Conservation (phyloP, 2,113 vertebrate species). For the Melospiza georgiana region DNA sequence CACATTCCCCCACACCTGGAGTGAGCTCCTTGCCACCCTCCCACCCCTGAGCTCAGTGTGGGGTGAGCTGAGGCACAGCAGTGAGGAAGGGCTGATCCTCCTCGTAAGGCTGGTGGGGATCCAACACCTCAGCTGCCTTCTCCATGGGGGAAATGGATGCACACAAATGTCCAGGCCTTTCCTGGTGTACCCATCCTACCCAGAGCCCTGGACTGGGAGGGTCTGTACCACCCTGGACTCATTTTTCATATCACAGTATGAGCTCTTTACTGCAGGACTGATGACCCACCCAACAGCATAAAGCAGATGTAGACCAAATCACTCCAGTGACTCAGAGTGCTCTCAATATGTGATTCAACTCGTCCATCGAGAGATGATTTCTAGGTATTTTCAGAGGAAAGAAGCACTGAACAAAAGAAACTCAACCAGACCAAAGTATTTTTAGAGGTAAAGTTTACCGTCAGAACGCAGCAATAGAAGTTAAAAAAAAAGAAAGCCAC, state of each 20-base stretch:
- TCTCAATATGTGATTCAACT: background rate
- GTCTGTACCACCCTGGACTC: background rate
- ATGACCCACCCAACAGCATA: background rate
- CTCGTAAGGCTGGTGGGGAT: accelerated
- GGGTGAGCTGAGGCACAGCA: background rate
- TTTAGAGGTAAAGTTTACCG: constrained; percentile 66
- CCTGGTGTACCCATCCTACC: background rate
- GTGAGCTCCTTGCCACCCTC: accelerated
- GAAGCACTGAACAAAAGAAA: background rate
- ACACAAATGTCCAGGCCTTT: background rate
- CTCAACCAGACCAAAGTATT: constrained; percentile 13
- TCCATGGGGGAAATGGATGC: background rate
- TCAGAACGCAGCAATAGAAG: constrained; percentile 49
- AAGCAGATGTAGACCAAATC: background rate
- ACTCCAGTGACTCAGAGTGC: background rate
- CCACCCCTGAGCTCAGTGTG: background rate
- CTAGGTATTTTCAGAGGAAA: background rate
- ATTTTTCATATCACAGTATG: background rate
- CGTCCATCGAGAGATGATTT: background rate
- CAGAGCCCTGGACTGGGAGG: background rate
- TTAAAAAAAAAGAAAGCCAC: constrained; percentile 45
- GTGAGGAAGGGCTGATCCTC: background rate
- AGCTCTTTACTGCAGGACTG: background rate
- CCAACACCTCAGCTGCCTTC: background rate
- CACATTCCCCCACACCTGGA: background rate